phyloP scores from a whole-genome alignment of 1,140 invertebrate genomes.

The Drosophila bipectinata region DNA sequence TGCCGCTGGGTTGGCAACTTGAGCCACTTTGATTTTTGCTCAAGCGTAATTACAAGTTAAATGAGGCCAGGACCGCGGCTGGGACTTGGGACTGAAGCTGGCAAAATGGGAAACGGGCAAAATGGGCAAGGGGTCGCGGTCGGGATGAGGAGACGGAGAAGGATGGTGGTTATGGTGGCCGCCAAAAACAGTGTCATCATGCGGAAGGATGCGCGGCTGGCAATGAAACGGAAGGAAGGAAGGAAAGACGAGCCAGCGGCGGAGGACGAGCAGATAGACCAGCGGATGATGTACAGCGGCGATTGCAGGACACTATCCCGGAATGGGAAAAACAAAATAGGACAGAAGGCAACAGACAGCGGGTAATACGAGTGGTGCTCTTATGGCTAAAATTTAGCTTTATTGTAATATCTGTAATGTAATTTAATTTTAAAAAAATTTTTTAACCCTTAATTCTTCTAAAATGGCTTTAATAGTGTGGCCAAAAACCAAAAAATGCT shows the following conservation, averaged over 20 bases:
- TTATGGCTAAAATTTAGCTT: neutral
- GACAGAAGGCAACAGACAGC: constrained; percentile 4
- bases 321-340: constrained; percentile 4
- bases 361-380: constrained; percentile 3
- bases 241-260: constrained; percentile 52
- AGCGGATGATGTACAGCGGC: constrained; percentile 71
- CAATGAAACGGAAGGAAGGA: constrained; percentile 81
- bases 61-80: constrained; percentile 74
- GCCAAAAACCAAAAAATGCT: no score
- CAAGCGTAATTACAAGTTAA: constrained; percentile 82
- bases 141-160: neutral
- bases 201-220: constrained; percentile 79
- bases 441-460: no score
- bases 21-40: constrained; percentile 83
- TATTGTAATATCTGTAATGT: neutral
- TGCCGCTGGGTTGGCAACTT: constrained; percentile 64
- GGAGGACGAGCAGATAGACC: constrained; percentile 53
- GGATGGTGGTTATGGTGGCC: constrained; percentile 48
- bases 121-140: constrained; percentile 14
- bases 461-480: no score
- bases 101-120: constrained; percentile 34
- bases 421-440: no score
- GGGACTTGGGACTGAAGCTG: constrained; percentile 32
- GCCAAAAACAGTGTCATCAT: constrained; percentile 81
- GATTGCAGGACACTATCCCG: constrained; percentile 63